These are phyloP conservation scores for Aramus guarauna DNA, from an alignment of 2,113 vertebrate genomes.

Conservation along the genomic window DNA sequence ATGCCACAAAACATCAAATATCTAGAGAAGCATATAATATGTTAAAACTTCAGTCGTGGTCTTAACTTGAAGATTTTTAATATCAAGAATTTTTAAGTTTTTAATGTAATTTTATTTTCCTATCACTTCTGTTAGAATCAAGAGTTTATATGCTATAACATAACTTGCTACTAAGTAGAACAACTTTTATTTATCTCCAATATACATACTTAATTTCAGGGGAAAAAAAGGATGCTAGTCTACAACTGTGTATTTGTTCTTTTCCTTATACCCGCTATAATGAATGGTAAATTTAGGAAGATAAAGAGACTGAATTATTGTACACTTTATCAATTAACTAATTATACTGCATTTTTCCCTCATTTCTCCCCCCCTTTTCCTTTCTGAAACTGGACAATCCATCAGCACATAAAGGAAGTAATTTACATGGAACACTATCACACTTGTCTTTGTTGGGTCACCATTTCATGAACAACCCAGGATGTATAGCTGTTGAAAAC, in stretches of 20 bases:
- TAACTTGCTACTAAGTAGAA: background rate
- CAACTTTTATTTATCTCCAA: background rate
- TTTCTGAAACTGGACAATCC: slow-evolving; percentile 30
- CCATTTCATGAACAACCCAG: slow-evolving; percentile 2
- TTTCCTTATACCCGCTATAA: background rate
- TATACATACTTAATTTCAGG: background rate
- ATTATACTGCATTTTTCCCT: background rate
- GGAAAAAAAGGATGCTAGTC: background rate
- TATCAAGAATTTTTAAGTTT: background rate
- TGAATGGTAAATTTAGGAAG: background rate
- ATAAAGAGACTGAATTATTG: background rate
- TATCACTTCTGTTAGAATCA: background rate
- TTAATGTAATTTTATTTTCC: background rate
- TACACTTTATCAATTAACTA: slow-evolving; percentile 15
- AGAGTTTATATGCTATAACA: background rate
- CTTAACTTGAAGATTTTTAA: background rate
- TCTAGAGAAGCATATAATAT: background rate
- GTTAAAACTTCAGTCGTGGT: background rate
- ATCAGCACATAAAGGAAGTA: slow-evolving; percentile 41
- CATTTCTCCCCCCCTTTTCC: background rate
- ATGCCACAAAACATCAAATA: background rate
- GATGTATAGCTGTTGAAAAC: slow-evolving; percentile 25
- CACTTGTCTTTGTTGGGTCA: background rate
- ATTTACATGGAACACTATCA: slow-evolving; percentile 42
- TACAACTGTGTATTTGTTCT: background rate